Base-by-base conservation (phyloP, 2,113 vertebrate genomes). In the Entosphenus tridentatus region DNA sequence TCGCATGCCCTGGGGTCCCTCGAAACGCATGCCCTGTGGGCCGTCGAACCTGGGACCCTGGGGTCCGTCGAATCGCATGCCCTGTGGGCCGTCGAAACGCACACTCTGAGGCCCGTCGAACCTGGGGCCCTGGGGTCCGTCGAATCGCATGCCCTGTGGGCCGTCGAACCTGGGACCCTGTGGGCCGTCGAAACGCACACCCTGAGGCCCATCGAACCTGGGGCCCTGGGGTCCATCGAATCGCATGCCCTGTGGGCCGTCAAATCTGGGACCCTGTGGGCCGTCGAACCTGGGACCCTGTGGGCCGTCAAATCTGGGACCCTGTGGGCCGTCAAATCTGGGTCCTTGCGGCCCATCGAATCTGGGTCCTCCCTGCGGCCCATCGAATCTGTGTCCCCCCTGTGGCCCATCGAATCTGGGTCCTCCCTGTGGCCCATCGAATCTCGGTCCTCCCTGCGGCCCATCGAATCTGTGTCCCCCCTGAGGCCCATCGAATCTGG, bases 161-260 rank as follows among this genome's bases (percentile, higher is more conserved):
- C 70, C 56, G 11, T 71, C 70, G 17, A 69, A 56, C 67, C 70
- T 56, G 55, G 17, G 55, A 21, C 70, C 17, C 10, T 65, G 80
- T 21, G 83, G 81, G 2, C 78, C 76, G 70, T 78, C 74, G 8
- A 75, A 76, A 3, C 21, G 80, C 57, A 84, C 82, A 65, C 82
- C 80, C 67, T 86, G 85, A 5, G 77, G 76, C 72, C 81, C 80
- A 59, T 92, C 85, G 57, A 84, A 88, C 72, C 87, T 78, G 69
- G 71, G 56, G 81, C 76, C 84, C 77, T 80, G 81, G 21, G 84
- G 82, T n/a, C 80, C 80, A 71, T 85, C 84, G 73, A 84, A 85
- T 71, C 80, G 79, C 72, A 80, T 75, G 70, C 76, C 76, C 1
- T 82, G 82, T 72, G 80, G 80, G 21, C 80, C 59, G 18, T 17